Evolutionary conservation across 2,888 invertebrate genomes (phyloP).

Genomic region (Plebejus argus): DNA sequence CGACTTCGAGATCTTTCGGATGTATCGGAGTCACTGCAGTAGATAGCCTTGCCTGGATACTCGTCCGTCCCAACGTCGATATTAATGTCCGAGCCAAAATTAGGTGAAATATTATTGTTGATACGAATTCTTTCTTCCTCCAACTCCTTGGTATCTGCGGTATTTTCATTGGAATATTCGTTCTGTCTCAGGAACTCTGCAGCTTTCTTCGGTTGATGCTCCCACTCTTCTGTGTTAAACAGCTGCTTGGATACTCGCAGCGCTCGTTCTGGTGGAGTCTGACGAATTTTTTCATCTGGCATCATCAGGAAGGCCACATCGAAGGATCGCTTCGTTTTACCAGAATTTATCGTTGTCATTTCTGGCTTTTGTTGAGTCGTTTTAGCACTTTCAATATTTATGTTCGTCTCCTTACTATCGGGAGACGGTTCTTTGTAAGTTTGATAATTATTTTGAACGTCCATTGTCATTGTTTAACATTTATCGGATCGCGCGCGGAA

Average conservation of each 20-base stretch:
- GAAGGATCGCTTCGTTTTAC: slow-evolving; percentile 88
- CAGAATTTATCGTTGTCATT: slow-evolving; percentile 64
- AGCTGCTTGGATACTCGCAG: slow-evolving; percentile 76
- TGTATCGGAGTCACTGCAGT: slow-evolving; percentile 76
- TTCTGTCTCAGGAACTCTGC: slow-evolving; percentile 71
- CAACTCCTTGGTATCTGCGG: slow-evolving; percentile 63
- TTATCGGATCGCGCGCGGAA: slow-evolving; percentile 61
- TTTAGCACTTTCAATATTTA: slow-evolving; percentile 74
- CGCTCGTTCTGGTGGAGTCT: slow-evolving; percentile 81
- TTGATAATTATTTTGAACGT: slow-evolving; percentile 81
- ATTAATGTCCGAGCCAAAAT: slow-evolving; percentile 73
- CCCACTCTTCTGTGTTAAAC: slow-evolving; percentile 75
- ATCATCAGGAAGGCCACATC: slow-evolving; percentile 95
- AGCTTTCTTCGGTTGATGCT: slow-evolving; percentile 65
- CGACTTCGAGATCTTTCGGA: slow-evolving; percentile 75
- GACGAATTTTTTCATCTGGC: slow-evolving; percentile 90
- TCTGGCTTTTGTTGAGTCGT: slow-evolving; percentile 69
- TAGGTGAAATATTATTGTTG: slow-evolving; percentile 74
- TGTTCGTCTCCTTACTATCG: slow-evolving; percentile 71
- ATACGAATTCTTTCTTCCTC: slow-evolving; percentile 69
- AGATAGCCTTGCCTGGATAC: slow-evolving; percentile 71
- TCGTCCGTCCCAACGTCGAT: slow-evolving; percentile 78
- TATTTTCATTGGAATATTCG: slow-evolving; percentile 65
- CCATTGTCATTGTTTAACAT: slow-evolving; percentile 85
- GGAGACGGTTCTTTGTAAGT: slow-evolving; percentile 74